Percentiles rank a stretch among this genome's conserved stretches.
Conservation (phyloP, 2,888 invertebrate genomes). For the Pandemis cinnamomeana region DNA sequence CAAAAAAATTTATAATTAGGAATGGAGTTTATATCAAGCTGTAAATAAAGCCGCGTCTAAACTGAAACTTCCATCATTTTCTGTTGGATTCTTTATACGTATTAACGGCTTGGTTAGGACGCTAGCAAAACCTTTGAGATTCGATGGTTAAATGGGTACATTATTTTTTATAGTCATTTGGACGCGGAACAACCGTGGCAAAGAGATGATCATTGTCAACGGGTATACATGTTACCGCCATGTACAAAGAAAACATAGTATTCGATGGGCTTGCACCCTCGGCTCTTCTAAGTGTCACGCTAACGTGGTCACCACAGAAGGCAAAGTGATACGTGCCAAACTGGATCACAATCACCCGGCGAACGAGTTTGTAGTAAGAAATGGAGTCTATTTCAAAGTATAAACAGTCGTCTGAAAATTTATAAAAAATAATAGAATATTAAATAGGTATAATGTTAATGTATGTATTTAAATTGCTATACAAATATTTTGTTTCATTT, state of each 20-base stretch:
- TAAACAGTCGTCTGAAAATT: too few relatives aligned
- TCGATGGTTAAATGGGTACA: not conserved
- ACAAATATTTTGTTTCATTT: too few relatives aligned
- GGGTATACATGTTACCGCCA: constrained; percentile 4
- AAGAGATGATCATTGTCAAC: constrained; percentile 44
- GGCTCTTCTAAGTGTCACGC: not conserved
- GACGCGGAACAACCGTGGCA: constrained; percentile 44
- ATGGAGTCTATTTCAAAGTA: constrained; percentile 21
- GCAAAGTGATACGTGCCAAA: not conserved
- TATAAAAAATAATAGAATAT: too few relatives aligned
- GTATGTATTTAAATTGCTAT: too few relatives aligned
- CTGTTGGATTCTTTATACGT: too few relatives aligned
- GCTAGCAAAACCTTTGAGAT: too few relatives aligned
- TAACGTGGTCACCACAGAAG: not conserved
- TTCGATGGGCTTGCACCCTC: not conserved
- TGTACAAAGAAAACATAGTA: not conserved
- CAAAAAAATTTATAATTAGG: not conserved
- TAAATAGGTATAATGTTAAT: too few relatives aligned
- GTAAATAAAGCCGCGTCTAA: not conserved
- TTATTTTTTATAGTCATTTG: constrained; percentile 46
- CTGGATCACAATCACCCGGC: constrained; percentile 4
- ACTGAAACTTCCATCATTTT: too few relatives aligned
- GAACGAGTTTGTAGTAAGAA: not conserved
- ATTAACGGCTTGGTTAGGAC: too few relatives aligned
- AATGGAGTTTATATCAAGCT: not conserved